Conservation (phyloP, 92 coral and sea anemone genomes). For the Palythoa grandiflora region DNA sequence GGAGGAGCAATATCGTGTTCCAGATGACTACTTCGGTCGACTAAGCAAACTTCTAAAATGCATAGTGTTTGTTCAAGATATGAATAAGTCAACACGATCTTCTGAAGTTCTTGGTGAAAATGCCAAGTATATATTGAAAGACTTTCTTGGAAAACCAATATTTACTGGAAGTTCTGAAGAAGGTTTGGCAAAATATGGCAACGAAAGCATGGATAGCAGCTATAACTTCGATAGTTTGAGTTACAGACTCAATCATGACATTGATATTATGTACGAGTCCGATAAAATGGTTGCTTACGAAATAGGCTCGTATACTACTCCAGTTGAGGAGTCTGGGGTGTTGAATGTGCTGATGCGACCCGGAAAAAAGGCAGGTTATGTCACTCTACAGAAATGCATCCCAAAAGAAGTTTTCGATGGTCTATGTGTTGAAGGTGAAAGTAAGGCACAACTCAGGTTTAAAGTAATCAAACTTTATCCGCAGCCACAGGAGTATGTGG, state of each 20-base stretch:
- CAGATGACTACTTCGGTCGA: neutral
- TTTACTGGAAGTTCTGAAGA: constrained; percentile 39
- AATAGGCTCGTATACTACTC: neutral
- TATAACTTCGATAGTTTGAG: neutral
- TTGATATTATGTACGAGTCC: constrained; percentile 14
- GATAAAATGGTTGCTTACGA: constrained; percentile 17
- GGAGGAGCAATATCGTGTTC: neutral
- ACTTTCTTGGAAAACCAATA: constrained; percentile 10
- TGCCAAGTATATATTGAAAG: neutral
- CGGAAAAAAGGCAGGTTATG: constrained; percentile 16
- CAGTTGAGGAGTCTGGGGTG: constrained; percentile 16
- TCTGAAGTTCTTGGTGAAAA: constrained; percentile 35
- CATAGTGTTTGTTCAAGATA: constrained; percentile 21
- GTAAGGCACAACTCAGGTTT: neutral
- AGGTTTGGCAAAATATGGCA: constrained; percentile 27
- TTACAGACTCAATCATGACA: constrained; percentile 9
- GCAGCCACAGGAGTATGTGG: neutral
- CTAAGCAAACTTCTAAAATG: constrained; percentile 27
- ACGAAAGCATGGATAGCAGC: neutral
- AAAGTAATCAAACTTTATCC: neutral
- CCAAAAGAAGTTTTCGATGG: neutral
- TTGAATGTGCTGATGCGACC: constrained; percentile 32
- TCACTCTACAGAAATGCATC: neutral
- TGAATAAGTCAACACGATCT: neutral
- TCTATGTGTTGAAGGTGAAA: no score